These are phyloP conservation scores for Periophthalmodon schlosseri DNA, from an alignment of 2,113 vertebrate species.

Conservation along the genomic window DNA sequence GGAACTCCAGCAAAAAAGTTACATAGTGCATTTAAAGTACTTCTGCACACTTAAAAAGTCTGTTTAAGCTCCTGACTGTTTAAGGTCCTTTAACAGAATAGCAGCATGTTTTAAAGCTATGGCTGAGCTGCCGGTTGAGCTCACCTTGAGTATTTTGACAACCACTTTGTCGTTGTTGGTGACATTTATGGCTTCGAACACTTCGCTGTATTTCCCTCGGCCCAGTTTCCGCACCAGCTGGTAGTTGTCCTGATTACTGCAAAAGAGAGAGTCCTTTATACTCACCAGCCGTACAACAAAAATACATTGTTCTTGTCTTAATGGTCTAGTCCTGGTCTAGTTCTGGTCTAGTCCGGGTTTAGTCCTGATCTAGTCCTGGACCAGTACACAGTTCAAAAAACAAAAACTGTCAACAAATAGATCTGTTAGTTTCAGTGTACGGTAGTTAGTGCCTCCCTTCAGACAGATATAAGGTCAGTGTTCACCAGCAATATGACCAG, in stretches of 20 bases:
- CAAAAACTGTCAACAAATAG: too few relatives aligned
- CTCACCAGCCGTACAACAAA: not conserved
- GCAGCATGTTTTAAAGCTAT: not conserved
- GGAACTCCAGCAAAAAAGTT: too few relatives aligned
- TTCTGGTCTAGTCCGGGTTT: not conserved
- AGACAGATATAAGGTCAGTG: too few relatives aligned
- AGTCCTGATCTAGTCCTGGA: not conserved
- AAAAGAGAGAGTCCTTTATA: not conserved
- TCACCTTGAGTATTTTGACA: constrained; percentile 98
- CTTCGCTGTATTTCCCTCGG: constrained; percentile 97
- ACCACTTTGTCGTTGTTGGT: constrained; percentile 98
- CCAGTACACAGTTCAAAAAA: too few relatives aligned
- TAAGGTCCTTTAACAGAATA: too few relatives aligned
- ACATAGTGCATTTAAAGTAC: too few relatives aligned
- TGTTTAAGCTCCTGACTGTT: too few relatives aligned
- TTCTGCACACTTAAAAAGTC: too few relatives aligned
- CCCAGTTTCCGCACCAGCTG: constrained; percentile 96
- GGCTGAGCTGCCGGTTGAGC: constrained; percentile 3
- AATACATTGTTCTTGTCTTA: not conserved
- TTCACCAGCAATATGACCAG: too few relatives aligned
- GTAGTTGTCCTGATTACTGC: constrained; percentile 98
- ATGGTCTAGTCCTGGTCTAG: not conserved
- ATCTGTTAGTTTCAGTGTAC: too few relatives aligned
- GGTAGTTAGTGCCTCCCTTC: too few relatives aligned
- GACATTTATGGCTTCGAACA: constrained; percentile 98